Conservation (phyloP, 2,888 invertebrate species). For the Spisula solida region DNA sequence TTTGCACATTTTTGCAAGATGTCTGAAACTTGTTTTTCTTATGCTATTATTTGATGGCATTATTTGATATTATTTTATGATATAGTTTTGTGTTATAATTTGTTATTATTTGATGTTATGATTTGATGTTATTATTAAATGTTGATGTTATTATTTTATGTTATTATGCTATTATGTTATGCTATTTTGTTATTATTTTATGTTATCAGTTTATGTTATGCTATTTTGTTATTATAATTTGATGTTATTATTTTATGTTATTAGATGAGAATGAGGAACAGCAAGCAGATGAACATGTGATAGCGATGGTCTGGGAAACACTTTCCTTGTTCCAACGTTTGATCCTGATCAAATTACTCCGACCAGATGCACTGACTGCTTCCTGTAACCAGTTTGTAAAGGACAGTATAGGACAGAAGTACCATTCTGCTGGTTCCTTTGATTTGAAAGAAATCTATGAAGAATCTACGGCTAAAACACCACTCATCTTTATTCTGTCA, state of each 20-base stretch:
- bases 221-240: too few relatives aligned
- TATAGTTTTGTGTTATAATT: too few relatives aligned
- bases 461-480: conserved; percentile 85
- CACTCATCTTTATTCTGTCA: conserved; percentile 87
- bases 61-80: too few relatives aligned
- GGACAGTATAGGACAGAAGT: conserved; percentile 84
- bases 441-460: conserved; percentile 86
- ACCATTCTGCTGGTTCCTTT: conserved; percentile 84
- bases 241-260: neutral
- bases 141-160: too few relatives aligned
- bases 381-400: conserved; percentile 83
- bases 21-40: too few relatives aligned
- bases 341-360: conserved; percentile 84
- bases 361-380: conserved; percentile 83
- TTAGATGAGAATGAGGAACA: conserved; percentile 44
- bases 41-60: too few relatives aligned
- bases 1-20: too few relatives aligned
- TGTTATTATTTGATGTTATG: too few relatives aligned
- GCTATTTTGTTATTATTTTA: too few relatives aligned
- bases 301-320: conserved; percentile 82
- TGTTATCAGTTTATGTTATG: too few relatives aligned
- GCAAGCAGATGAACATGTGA: conserved; percentile 57
- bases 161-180: too few relatives aligned
- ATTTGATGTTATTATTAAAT: too few relatives aligned
- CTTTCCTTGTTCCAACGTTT: conserved; percentile 85